These are phyloP conservation scores for Epistrophe eligans DNA, from an alignment of 2,888 invertebrate genomes.

Conservation along the genomic window DNA sequence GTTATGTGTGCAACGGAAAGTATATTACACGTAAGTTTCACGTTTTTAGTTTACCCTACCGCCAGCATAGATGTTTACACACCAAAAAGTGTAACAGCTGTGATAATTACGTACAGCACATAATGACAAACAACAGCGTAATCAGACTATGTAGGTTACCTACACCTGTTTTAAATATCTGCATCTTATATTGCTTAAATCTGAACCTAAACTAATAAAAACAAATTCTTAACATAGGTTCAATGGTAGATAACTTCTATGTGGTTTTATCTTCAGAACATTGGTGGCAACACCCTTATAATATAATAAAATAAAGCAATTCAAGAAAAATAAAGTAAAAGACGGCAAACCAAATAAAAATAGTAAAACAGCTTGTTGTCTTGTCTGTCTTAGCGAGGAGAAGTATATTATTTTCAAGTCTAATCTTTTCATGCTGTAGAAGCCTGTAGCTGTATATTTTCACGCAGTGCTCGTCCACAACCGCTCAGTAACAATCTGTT, in stretches of 20 bases:
- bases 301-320: constrained; percentile 16
- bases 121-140: too few species aligned
- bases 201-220: too few species aligned
- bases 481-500: constrained; percentile 62
- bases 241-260: neutral
- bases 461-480: constrained; percentile 33
- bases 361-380: constrained; percentile 41
- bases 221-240: too few species aligned
- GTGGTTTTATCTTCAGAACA: constrained; percentile 29
- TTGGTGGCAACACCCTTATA: constrained; percentile 27
- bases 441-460: constrained; percentile 47
- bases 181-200: too few species aligned
- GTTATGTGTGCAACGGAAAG: too few species aligned
- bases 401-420: constrained; percentile 46
- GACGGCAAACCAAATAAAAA: constrained; percentile 28
- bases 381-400: constrained; percentile 14
- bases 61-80: too few species aligned
- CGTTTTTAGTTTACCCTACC: too few species aligned
- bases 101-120: too few species aligned
- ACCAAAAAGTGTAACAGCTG: too few species aligned
- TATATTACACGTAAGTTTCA: too few species aligned
- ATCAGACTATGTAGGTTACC: too few species aligned
- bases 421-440: constrained; percentile 23
- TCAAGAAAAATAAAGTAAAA: constrained; percentile 48
- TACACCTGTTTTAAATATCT: too few species aligned